Conservation (phyloP, 2,113 vertebrate species). For the Gracilinanus agilis region DNA sequence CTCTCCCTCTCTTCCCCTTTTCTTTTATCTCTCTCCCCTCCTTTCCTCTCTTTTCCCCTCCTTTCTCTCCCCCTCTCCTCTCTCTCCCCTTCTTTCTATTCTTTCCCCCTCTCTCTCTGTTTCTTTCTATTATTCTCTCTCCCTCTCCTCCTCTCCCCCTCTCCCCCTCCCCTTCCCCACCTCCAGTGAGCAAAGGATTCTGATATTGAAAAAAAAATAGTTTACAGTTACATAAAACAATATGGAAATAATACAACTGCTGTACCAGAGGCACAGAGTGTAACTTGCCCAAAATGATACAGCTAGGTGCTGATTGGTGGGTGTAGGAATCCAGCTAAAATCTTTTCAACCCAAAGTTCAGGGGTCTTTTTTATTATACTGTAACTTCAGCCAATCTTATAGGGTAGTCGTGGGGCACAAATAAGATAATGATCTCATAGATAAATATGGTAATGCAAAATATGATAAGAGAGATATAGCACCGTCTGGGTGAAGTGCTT, state of each 20-base stretch:
- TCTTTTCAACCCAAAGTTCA: neutral
- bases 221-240: neutral
- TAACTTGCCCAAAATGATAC: neutral
- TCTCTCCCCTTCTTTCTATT: too few species aligned
- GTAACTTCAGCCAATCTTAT: too few species aligned
- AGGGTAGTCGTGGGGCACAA: neutral
- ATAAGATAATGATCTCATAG: neutral
- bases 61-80: too few species aligned
- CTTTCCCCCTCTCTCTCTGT: too few species aligned
- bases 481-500: neutral
- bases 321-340: neutral
- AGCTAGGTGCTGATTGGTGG: neutral
- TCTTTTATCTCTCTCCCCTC: too few species aligned
- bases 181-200: neutral
- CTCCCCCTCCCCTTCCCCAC: too few species aligned
- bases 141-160: too few species aligned
- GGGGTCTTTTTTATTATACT: too few species aligned
- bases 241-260: neutral
- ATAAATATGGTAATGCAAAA: neutral
- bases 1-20: too few species aligned
- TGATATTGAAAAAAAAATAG: neutral
- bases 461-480: neutral
- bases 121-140: too few species aligned
- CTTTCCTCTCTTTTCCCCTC: too few species aligned
- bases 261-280: neutral